phyloP scores from a whole-genome alignment of 2,888 invertebrate species.

The Dendrolimus pini region DNA sequence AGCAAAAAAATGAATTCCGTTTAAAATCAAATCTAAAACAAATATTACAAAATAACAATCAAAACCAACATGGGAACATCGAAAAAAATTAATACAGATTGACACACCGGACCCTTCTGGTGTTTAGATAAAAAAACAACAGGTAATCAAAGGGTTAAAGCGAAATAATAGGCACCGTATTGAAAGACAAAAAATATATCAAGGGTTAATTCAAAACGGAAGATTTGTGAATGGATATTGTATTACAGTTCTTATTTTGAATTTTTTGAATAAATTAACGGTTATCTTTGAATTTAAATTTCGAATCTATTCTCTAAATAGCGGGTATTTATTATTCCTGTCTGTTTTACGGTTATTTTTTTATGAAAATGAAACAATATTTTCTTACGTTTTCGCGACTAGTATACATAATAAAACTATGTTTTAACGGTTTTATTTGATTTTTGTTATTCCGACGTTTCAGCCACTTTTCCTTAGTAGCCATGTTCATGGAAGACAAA shows the following conservation, averaged over 20 bases:
- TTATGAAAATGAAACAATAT: too few relatives aligned
- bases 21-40: conserved; percentile 12
- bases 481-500: too few relatives aligned
- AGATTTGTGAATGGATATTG: conserved; percentile 35
- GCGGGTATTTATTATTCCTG: too few relatives aligned
- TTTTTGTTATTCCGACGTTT: too few relatives aligned
- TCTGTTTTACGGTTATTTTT: too few relatives aligned
- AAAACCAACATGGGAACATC: conserved; percentile 18
- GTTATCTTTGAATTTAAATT: conserved; percentile 25
- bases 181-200: conserved; percentile 43
- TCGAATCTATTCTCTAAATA: neutral
- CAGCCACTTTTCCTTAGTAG: too few relatives aligned
- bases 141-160: conserved; percentile 68
- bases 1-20: too few relatives aligned
- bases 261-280: conserved; percentile 24
- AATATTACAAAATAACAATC: conserved; percentile 41
- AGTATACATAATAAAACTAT: too few relatives aligned
- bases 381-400: too few relatives aligned
- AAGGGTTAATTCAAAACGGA: conserved; percentile 50
- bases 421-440: too few relatives aligned
- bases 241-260: conserved; percentile 14
- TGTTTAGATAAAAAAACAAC: conserved; percentile 41
- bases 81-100: conserved; percentile 43
- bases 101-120: conserved; percentile 52
- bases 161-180: conserved; percentile 37